Evolutionary conservation across 1,140 invertebrate species (phyloP).

Genomic region (Scaptomyza pallida): DNA sequence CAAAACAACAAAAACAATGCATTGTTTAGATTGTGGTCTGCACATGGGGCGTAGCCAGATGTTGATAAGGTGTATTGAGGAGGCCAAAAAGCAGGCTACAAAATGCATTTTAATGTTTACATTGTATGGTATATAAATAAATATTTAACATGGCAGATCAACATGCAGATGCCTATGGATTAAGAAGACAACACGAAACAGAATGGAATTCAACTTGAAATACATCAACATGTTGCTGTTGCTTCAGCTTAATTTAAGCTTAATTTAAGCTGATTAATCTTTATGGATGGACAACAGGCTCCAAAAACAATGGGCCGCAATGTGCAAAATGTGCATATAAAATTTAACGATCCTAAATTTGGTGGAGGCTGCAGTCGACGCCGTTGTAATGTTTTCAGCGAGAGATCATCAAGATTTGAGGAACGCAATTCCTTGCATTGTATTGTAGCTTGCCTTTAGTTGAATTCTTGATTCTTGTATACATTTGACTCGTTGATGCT

Average conservation of each 20-base stretch:
- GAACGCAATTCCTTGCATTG: background rate
- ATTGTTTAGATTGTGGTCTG: too few species aligned
- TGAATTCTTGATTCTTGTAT: background rate
- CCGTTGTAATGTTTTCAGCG: background rate
- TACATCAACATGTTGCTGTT: background rate
- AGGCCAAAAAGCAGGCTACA: slow-evolving; percentile 9
- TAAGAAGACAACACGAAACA: slow-evolving; percentile 7
- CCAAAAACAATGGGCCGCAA: slow-evolving; percentile 17
- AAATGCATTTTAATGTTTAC: slow-evolving; percentile 44
- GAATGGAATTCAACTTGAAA: slow-evolving; percentile 1
- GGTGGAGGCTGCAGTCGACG: slow-evolving; percentile 21
- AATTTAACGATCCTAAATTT: slow-evolving; percentile 55
- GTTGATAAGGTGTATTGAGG: background rate
- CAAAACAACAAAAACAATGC: too few species aligned
- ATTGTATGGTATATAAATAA: slow-evolving; percentile 46
- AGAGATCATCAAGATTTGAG: background rate
- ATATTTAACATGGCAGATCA: slow-evolving; percentile 36
- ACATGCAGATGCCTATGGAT: slow-evolving; percentile 25
- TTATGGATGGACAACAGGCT: slow-evolving; percentile 44
- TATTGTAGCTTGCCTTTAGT: background rate
- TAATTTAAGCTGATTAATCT: slow-evolving; percentile 55
- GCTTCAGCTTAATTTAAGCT: background rate
- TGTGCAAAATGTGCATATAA: slow-evolving; percentile 53
- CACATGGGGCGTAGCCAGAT: slow-evolving; percentile 16
- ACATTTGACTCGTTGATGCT: too few species aligned